Evolutionary conservation across 2,888 invertebrate species (phyloP).

Genomic region (Thecocarcelia acutangulata): DNA sequence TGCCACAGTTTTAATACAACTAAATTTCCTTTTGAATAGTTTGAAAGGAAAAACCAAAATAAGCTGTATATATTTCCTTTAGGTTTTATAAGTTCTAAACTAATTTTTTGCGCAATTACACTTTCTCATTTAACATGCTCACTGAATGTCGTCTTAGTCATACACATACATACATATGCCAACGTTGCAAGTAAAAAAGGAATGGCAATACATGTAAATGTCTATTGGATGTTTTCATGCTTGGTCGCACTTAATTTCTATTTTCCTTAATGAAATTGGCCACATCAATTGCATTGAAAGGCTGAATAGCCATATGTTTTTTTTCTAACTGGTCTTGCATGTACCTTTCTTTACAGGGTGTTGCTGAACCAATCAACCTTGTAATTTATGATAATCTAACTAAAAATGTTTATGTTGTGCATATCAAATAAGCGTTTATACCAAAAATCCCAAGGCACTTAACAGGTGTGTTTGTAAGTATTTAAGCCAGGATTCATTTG

Average conservation of each 20-base stretch:
- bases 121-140: conserved; percentile 54
- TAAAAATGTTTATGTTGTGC: conserved; percentile 13
- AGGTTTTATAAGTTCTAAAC: neutral
- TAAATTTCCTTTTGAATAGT: conserved; percentile 55
- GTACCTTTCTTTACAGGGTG: conserved; percentile 49
- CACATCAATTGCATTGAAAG: conserved; percentile 38
- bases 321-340: neutral
- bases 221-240: conserved; percentile 37
- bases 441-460: conserved; percentile 29
- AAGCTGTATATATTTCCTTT: conserved; percentile 40
- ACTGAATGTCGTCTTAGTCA: conserved; percentile 22
- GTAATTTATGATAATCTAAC: conserved; percentile 59
- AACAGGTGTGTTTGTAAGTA: conserved; percentile 55
- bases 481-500: conserved; percentile 3
- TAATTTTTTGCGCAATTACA: conserved; percentile 58
- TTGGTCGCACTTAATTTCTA: conserved; percentile 27
- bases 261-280: conserved; percentile 14
- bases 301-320: conserved; percentile 56
- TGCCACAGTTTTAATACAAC: conserved; percentile 48
- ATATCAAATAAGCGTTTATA: conserved; percentile 10
- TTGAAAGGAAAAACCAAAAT: conserved; percentile 31
- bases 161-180: too few relatives aligned
- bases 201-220: conserved; percentile 6
- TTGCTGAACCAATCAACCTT: conserved; percentile 64
- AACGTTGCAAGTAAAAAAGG: conserved; percentile 4